Percentiles rank a stretch among this genome's conserved stretches.
phyloP scores from a whole-genome alignment of 2,888 invertebrate species.

The Caenorhabditis becei region DNA sequence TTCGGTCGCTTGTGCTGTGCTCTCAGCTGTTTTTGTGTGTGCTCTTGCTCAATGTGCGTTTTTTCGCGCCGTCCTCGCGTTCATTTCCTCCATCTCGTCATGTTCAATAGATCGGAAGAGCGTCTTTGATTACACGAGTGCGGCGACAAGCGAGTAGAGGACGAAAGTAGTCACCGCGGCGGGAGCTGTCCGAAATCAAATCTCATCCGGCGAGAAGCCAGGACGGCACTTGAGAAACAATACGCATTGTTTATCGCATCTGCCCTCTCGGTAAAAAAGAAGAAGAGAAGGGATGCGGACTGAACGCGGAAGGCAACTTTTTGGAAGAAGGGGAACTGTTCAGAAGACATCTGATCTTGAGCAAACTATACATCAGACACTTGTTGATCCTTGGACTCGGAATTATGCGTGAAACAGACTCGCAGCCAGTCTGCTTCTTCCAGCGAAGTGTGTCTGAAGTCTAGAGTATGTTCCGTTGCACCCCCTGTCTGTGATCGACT shows the following conservation, averaged over 20 bases:
- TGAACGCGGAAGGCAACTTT: constrained; percentile 35
- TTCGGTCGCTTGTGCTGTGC: constrained; percentile 29
- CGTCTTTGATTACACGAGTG: constrained; percentile 6
- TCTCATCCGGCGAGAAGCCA: constrained; percentile 45
- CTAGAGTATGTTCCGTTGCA: constrained; percentile 38
- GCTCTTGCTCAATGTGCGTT: constrained; percentile 44
- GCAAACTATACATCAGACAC: constrained; percentile 16
- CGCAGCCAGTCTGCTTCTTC: too few species aligned
- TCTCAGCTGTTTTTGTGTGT: constrained; percentile 59
- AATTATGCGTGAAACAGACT: too few species aligned
- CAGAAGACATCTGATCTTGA: constrained; percentile 20
- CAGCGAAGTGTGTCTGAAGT: constrained; percentile 24
- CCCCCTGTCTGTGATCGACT: constrained; percentile 20
- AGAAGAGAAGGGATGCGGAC: constrained; percentile 8
- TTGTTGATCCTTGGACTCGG: constrained; percentile 14
- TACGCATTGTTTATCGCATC: constrained; percentile 54
- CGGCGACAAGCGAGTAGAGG: background rate
- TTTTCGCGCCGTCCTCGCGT: constrained; percentile 43
- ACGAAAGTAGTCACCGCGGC: background rate
- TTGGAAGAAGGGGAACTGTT: constrained; percentile 5
- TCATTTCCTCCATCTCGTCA: constrained; percentile 22
- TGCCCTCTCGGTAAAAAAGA: constrained; percentile 27
- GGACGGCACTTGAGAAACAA: constrained; percentile 58
- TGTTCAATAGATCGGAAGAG: constrained; percentile 56
- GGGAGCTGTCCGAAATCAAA: constrained; percentile 39